Conservation (phyloP, 2,888 invertebrate species). For the Horisme vitalbata region DNA sequence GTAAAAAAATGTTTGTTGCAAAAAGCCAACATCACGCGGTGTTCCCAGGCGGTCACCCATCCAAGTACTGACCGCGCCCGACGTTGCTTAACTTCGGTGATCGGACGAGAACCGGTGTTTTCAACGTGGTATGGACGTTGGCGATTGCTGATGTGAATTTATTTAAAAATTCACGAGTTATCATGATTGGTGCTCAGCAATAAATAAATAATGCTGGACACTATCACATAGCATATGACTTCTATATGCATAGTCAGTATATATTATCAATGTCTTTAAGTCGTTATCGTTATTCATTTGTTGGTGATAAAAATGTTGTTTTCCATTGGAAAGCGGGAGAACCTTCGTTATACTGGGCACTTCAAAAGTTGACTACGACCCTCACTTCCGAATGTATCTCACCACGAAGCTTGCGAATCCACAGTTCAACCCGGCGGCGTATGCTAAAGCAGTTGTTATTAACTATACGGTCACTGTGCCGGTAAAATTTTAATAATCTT, state of each 20-base stretch:
- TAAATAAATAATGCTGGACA: too few relatives aligned
- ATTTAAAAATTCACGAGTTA: too few relatives aligned
- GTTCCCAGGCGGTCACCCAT: slow-evolving; percentile 47
- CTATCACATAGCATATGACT: too few relatives aligned
- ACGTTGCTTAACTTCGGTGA: slow-evolving; percentile 75
- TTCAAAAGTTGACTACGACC: slow-evolving; percentile 94
- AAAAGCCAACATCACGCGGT: slow-evolving; percentile 17
- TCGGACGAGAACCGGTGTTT: slow-evolving; percentile 67
- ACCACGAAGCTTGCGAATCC: slow-evolving; percentile 96
- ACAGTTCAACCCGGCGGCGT: slow-evolving; percentile 92
- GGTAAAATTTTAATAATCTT: too few relatives aligned
- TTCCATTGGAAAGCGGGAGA: slow-evolving; percentile 85
- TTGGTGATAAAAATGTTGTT: too few relatives aligned
- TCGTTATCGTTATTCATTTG: too few relatives aligned
- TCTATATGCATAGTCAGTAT: too few relatives aligned
- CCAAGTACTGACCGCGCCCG: slow-evolving; percentile 70
- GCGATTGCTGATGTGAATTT: too few relatives aligned
- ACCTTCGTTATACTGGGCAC: slow-evolving; percentile 94
- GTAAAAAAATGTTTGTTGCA: not conserved
- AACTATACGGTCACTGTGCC: slow-evolving; percentile 95
- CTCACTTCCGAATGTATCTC: slow-evolving; percentile 93
- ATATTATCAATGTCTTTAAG: too few relatives aligned
- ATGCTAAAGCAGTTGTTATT: slow-evolving; percentile 93
- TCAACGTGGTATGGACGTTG: slow-evolving; percentile 38
- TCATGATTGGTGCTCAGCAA: too few relatives aligned